Conservation (phyloP, 2,113 vertebrate species). For the Taurulus bubalis region DNA sequence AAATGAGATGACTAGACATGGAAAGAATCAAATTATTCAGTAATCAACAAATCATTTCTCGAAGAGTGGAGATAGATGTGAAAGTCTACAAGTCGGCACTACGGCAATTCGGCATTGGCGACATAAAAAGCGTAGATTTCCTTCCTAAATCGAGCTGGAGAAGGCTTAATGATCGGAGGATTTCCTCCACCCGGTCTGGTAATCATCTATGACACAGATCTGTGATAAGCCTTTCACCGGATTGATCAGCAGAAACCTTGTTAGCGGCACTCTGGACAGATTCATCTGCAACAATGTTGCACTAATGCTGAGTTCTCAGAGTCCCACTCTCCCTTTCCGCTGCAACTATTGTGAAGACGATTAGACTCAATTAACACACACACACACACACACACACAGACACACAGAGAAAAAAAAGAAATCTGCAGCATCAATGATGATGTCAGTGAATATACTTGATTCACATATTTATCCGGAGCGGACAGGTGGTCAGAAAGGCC, state of each 20-base stretch:
- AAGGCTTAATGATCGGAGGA: constrained; percentile 45
- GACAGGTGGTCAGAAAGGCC: constrained; percentile 51
- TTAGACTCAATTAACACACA: constrained; percentile 46
- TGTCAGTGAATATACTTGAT: constrained; percentile 2
- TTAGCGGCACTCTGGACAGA: constrained; percentile 44
- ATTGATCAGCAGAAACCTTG: constrained; percentile 60
- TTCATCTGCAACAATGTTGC: constrained; percentile 51
- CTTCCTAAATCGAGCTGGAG: background rate
- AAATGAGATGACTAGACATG: constrained; percentile 17
- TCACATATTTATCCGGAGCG: constrained; percentile 20
- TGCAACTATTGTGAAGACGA: constrained; percentile 30
- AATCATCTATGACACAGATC: constrained; percentile 56
- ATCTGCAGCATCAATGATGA: background rate
- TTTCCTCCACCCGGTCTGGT: constrained; percentile 31
- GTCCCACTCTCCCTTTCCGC: constrained; percentile 33
- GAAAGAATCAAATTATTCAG: background rate
- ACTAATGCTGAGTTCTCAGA: constrained; percentile 17
- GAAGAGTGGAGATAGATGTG: background rate
- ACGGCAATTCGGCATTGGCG: background rate
- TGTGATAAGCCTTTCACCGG: constrained; percentile 47
- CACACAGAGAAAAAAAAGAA: background rate
- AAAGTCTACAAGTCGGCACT: background rate
- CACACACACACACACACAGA: no score
- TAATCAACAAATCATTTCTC: background rate
- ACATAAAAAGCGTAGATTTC: background rate